Conservation (phyloP, 2,113 vertebrate species). For the Chloebia gouldiae region DNA sequence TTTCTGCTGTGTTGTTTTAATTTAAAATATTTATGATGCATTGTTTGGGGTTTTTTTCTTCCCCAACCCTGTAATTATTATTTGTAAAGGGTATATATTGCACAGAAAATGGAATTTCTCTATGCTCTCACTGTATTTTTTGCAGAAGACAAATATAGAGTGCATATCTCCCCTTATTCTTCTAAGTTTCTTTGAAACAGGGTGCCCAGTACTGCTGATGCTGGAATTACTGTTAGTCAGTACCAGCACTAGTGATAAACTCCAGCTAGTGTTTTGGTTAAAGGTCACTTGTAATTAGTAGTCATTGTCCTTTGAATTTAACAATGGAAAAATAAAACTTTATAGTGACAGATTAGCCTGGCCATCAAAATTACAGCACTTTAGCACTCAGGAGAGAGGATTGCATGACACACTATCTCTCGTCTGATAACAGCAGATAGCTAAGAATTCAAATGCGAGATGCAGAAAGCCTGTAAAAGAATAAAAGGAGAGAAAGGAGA, state of each 20-base stretch:
- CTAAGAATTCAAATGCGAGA: conserved; percentile 7
- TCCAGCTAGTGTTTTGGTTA: not conserved
- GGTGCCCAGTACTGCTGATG: not conserved
- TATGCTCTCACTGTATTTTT: not conserved
- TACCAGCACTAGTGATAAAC: conserved; percentile 16
- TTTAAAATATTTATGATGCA: not conserved
- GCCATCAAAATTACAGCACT: conserved; percentile 57
- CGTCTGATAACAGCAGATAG: conserved; percentile 1
- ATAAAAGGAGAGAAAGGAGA: conserved; percentile 32
- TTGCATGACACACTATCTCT: conserved; percentile 38
- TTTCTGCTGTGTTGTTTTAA: conserved; percentile 6
- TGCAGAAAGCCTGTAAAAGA: conserved; percentile 23
- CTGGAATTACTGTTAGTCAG: not conserved
- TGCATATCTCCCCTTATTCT: not conserved
- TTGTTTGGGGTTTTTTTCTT: not conserved
- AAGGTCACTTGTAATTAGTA: conserved; percentile 56
- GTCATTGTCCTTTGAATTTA: conserved; percentile 31
- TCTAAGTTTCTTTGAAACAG: not conserved
- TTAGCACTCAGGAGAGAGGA: conserved; percentile 34
- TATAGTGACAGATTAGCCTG: conserved; percentile 29
- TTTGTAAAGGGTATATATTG: not conserved
- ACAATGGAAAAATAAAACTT: conserved; percentile 48
- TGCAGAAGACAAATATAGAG: not conserved
- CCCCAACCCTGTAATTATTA: not conserved
- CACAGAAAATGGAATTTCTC: not conserved